These are phyloP conservation scores for Trachurus trachurus DNA, from an alignment of 2,797 vertebrate genomes.

Conservation along the genomic window DNA sequence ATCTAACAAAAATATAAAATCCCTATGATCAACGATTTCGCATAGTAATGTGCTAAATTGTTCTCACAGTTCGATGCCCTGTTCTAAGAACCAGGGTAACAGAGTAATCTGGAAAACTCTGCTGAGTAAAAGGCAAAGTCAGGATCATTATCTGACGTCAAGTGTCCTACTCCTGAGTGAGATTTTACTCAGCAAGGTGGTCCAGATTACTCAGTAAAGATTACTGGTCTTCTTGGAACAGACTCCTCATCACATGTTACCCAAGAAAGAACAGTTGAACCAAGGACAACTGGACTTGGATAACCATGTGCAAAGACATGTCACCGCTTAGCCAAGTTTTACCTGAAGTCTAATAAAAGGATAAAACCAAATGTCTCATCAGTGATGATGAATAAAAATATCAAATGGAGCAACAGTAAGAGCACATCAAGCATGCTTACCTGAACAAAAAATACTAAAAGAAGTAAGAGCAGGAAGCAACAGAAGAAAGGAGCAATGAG, in stretches of 20 bases:
- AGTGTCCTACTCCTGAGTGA: neutral
- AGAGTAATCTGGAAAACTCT: conserved; percentile 22
- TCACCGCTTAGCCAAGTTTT: no score
- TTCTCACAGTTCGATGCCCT: neutral
- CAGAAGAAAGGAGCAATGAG: conserved; percentile 5
- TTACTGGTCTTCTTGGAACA: conserved; percentile 10
- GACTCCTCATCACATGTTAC: neutral
- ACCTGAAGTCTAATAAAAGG: neutral
- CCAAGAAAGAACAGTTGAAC: no score
- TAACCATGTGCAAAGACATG: no score
- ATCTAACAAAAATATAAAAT: neutral
- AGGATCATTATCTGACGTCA: neutral
- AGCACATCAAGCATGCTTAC: neutral
- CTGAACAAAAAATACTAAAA: neutral
- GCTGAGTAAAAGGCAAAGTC: conserved; percentile 25
- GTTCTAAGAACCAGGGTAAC: conserved; percentile 12
- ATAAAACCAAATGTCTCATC: neutral
- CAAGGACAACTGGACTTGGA: no score
- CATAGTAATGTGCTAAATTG: neutral
- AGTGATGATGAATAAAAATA: neutral
- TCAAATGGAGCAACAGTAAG: neutral
- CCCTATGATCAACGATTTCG: neutral
- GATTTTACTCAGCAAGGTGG: conserved; percentile 9
- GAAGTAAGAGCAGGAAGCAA: neutral
- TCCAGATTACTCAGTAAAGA: conserved; percentile 14